Base-by-base conservation (phyloP, 35 echinoderm and acorn worm species). In the Hemicentrotus pulcherrimus region DNA sequence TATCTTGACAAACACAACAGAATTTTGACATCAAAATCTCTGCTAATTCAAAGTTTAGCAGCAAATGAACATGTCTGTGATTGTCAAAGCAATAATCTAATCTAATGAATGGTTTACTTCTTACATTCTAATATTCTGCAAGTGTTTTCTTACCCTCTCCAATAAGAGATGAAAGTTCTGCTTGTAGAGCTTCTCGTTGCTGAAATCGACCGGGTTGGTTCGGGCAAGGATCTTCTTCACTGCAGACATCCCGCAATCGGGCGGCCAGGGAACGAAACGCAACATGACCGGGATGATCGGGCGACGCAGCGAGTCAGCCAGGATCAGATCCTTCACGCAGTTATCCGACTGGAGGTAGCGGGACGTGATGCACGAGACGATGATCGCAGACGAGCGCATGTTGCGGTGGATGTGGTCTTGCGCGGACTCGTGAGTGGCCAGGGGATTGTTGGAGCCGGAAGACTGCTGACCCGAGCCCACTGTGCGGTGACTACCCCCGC, bases 181-280 rank as follows among this genome's bases (percentile, higher is more conserved):
- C 91, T 97, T 98, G 94, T 95, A 99, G 32, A 99, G 88, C 90
- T 98, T 99, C 55, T 99, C 97, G 28, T 99, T 99, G 46, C 98
- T 98, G 46, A 99, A 95, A 90, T 98, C 97, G 0, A 99, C 91
- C 13, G 96, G 96, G 55, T 31, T 96, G 0, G 98, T 98, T 6
- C 96, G 94, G 30, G 98, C 96, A 35, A 99, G 88, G 41, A 98
- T 96, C 88, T 98, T 99, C 85, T 99, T 99, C 5, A 99, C 91
- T 0, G 94, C 86, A 0, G 98, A 97, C 41, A 96, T 94, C 32
- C 96, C 97, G 47, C 91, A 93, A 61, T 99, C 98, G 14, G 98
- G 98, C 13, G 98, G 98, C 98, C 98, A 99, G 0, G 98, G 95
- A 7, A 98, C 94, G 32, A 99, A 98, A 5, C 97, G 95, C 58